A percentile compares a stretch with the other conserved stretches of the same genome.
These are phyloP conservation scores for Puffinus mauretanicus DNA, from an alignment of 2,113 vertebrate genomes.

Conservation along the genomic window DNA sequence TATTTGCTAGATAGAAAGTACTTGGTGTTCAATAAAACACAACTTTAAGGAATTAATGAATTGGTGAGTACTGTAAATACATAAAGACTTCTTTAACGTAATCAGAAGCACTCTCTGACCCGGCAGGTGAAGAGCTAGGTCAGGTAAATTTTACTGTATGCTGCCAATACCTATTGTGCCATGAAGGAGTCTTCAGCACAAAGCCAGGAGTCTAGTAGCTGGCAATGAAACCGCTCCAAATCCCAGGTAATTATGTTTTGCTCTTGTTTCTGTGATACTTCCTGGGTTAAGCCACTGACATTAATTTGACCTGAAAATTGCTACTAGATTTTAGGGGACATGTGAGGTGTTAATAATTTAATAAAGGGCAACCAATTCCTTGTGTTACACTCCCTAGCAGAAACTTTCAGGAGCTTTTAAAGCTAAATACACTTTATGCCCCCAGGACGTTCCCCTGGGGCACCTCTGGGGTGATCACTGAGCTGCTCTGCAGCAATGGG, in stretches of 20 bases:
- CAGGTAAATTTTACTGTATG: not conserved
- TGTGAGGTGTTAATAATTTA: not conserved
- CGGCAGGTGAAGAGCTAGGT: not conserved
- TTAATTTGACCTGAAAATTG: not conserved
- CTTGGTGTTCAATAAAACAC: not conserved
- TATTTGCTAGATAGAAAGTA: not conserved
- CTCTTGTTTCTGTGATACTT: not conserved
- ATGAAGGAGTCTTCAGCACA: not conserved
- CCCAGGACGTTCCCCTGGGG: rapidly evolving
- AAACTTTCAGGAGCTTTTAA: not conserved
- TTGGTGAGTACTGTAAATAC: not conserved
- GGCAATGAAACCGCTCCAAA: not conserved
- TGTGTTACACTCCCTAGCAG: not conserved
- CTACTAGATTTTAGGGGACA: not conserved
- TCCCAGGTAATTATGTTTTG: not conserved
- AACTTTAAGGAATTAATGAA: constrained; percentile 12
- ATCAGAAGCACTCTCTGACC: not conserved
- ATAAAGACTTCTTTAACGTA: not conserved
- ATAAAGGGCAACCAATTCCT: not conserved
- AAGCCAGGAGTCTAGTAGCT: not conserved
- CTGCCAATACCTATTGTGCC: not conserved
- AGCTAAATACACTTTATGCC: not conserved
- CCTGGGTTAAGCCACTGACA: not conserved
- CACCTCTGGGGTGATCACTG: not conserved
- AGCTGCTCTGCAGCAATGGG: not conserved